Percentiles rank a stretch among this genome's conserved stretches.
phyloP scores from a whole-genome alignment of 2,888 invertebrate species.

The Machimus atricapillus region DNA sequence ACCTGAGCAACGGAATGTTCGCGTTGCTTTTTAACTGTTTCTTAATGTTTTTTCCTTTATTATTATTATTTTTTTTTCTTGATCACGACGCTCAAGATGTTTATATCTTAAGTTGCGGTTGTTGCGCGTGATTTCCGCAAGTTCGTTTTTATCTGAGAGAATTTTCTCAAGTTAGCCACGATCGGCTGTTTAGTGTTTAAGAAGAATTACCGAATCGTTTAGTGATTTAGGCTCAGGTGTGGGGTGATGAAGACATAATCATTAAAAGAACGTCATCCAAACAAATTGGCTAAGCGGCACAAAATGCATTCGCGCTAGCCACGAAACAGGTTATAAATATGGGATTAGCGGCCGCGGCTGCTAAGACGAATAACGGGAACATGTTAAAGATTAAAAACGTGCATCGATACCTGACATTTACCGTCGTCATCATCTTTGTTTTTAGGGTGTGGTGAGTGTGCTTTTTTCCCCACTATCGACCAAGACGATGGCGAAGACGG shows the following conservation, averaged over 20 bases:
- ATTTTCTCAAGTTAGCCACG: background rate
- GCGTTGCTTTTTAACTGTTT: background rate
- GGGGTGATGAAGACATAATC: background rate
- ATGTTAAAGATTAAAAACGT: slow-evolving; percentile 37
- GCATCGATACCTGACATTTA: slow-evolving; percentile 33
- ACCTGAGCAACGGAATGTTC: background rate
- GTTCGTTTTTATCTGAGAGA: background rate
- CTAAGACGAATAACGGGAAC: slow-evolving; percentile 2
- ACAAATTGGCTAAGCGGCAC: background rate
- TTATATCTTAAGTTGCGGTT: background rate
- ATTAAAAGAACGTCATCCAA: background rate
- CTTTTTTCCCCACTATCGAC: background rate
- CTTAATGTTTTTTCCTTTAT: background rate
- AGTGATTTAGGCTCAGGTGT: background rate
- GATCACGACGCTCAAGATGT: background rate
- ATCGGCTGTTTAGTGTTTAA: background rate
- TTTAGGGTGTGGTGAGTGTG: slow-evolving; percentile 24
- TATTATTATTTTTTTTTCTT: background rate
- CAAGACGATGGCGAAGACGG: background rate
- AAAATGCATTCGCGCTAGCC: background rate
- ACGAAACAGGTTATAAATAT: slow-evolving; percentile 5
- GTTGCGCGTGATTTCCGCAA: background rate
- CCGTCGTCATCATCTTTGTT: background rate
- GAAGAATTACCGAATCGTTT: background rate
- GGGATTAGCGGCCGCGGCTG: background rate